These are phyloP conservation scores for Minunthozetes semirufus DNA, from an alignment of 2,888 invertebrate species.

Conservation along the genomic window DNA sequence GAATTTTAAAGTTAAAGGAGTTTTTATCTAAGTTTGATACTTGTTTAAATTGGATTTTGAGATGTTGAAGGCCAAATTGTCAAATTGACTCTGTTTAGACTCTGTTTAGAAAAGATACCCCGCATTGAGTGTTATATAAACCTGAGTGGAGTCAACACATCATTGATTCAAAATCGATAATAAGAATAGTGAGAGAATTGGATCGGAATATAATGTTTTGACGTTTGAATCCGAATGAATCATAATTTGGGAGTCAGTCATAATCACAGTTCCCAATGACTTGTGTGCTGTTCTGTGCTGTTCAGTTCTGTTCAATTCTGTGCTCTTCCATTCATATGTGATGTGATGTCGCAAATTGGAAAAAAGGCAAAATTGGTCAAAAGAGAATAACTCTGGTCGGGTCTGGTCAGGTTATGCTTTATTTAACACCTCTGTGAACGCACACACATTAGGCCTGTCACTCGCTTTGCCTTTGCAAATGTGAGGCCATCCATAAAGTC, in stretches of 20 bases:
- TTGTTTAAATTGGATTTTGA: no score
- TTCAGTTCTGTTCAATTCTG: neutral
- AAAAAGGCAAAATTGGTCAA: slow-evolving; percentile 16
- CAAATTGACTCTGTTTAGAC: no score
- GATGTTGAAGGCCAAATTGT: no score
- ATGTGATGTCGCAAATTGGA: slow-evolving; percentile 13
- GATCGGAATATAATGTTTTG: neutral
- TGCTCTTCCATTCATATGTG: neutral
- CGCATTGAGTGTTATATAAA: no score
- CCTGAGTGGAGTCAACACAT: no score
- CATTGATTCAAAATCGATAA: neutral
- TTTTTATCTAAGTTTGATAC: no score
- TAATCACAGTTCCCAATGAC: slow-evolving; percentile 12
- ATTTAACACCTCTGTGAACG: slow-evolving; percentile 23
- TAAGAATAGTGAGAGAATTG: neutral
- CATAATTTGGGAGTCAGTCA: slow-evolving; percentile 1
- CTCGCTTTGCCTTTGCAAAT: neutral
- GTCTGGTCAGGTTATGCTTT: slow-evolving; percentile 7
- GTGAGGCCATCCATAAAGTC: slow-evolving; percentile 14
- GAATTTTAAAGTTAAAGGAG: no score
- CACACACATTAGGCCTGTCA: neutral
- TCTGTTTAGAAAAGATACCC: no score
- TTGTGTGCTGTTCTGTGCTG: neutral
- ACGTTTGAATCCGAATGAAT: slow-evolving; percentile 13
- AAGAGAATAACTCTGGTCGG: slow-evolving; percentile 11